phyloP scores from a whole-genome alignment of 2,113 vertebrate species.

The Amphiprion ocellaris region DNA sequence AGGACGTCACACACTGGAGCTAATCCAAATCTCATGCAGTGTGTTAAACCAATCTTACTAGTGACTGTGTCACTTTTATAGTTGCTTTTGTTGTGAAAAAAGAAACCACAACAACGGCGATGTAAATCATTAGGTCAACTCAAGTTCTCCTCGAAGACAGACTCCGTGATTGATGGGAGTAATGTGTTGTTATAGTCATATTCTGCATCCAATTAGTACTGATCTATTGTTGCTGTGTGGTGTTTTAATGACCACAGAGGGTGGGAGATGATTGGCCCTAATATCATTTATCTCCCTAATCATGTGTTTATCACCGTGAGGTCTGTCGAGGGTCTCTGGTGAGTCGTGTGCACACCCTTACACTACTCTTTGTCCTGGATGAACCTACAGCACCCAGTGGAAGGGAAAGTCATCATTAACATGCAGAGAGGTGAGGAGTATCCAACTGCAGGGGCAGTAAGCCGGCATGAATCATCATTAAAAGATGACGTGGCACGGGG shows the following conservation, averaged over 20 bases:
- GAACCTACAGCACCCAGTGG: constrained; percentile 56
- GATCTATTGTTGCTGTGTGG: constrained; percentile 89
- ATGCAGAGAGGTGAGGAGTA: constrained; percentile 62
- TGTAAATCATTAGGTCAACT: constrained; percentile 83
- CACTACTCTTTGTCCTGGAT: constrained; percentile 54
- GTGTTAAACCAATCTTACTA: constrained; percentile 16
- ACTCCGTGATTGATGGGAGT: constrained; percentile 87
- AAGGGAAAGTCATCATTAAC: constrained; percentile 72
- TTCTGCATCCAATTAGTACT: constrained; percentile 93
- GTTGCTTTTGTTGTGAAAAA: not conserved
- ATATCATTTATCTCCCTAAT: constrained; percentile 94
- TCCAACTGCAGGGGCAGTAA: constrained; percentile 61
- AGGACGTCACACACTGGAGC: not conserved
- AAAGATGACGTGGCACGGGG: constrained; percentile 61
- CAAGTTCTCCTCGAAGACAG: constrained; percentile 84
- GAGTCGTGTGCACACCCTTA: constrained; percentile 81
- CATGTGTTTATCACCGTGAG: constrained; percentile 90
- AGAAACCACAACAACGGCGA: not conserved
- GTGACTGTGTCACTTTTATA: constrained; percentile 16
- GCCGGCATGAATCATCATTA: constrained; percentile 75
- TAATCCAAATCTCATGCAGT: not conserved
- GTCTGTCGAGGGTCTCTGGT: constrained; percentile 78
- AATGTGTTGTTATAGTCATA: constrained; percentile 87
- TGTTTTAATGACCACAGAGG: constrained; percentile 92
- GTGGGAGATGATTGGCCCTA: constrained; percentile 90